phyloP scores from a whole-genome alignment of 2,888 invertebrate species.

The Hirtodrosophila cameraria region DNA sequence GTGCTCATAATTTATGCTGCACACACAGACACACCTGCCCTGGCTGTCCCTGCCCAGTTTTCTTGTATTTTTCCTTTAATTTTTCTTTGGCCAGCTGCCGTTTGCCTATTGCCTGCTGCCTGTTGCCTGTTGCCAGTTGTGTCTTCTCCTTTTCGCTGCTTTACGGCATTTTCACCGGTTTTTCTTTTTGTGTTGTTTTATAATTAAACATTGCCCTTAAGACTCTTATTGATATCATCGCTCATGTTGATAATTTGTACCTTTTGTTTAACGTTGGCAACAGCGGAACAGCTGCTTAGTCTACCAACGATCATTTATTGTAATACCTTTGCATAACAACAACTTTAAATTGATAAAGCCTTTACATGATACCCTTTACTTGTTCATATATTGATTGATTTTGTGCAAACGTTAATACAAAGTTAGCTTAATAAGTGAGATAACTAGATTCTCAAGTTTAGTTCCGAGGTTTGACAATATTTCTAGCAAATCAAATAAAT shows the following conservation, averaged over 20 bases:
- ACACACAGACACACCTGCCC: slow-evolving; percentile 46
- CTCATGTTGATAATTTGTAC: slow-evolving; percentile 45
- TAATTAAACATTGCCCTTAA: slow-evolving; percentile 47
- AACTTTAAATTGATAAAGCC: slow-evolving; percentile 3
- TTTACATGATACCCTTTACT: background rate
- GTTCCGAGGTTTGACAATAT: too few relatives aligned
- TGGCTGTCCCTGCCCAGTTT: slow-evolving; percentile 36
- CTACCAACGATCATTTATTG: background rate
- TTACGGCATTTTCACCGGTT: slow-evolving; percentile 15
- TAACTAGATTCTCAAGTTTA: too few relatives aligned
- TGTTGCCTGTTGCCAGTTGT: slow-evolving; percentile 27
- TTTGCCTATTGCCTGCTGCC: slow-evolving; percentile 24
- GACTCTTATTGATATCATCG: slow-evolving; percentile 31
- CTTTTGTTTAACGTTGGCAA: slow-evolving; percentile 9
- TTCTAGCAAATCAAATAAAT: too few relatives aligned
- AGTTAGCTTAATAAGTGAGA: too few relatives aligned
- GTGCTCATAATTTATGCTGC: slow-evolving; percentile 70
- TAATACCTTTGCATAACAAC: background rate
- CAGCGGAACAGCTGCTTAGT: slow-evolving; percentile 38
- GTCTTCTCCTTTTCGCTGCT: slow-evolving; percentile 5
- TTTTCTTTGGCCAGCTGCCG: slow-evolving; percentile 58
- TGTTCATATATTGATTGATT: too few relatives aligned
- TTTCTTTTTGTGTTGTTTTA: slow-evolving; percentile 32
- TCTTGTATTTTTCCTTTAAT: slow-evolving; percentile 32
- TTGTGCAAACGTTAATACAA: too few relatives aligned